A percentile compares a stretch with the other conserved stretches of the same genome.
These are phyloP conservation scores for Autographa gamma DNA, from an alignment of 2,888 invertebrate species.

Conservation along the genomic window DNA sequence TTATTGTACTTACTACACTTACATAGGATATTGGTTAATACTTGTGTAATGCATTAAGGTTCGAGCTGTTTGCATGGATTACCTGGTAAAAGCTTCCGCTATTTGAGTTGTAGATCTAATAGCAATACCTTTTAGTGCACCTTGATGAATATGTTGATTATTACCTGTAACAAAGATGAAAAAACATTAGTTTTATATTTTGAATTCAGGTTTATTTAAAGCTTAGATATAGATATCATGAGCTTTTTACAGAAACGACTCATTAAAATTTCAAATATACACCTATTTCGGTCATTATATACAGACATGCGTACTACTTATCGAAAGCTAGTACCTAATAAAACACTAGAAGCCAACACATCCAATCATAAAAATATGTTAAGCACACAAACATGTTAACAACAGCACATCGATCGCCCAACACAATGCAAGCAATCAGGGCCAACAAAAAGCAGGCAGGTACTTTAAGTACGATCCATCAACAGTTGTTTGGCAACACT, in stretches of 20 bases:
- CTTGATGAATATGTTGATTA: conserved; percentile 30
- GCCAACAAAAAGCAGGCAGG: conserved; percentile 50
- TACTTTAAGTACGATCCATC: conserved; percentile 51
- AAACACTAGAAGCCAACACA: conserved; percentile 32
- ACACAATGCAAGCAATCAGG: conserved; percentile 73
- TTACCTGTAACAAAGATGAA: conserved; percentile 73
- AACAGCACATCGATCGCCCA: conserved; percentile 54
- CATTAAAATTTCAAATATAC: too few species aligned
- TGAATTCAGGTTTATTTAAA: background rate
- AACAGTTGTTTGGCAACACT: conserved; percentile 68
- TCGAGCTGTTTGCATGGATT: conserved; percentile 29
- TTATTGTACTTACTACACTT: conserved; percentile 48
- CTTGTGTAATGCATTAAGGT: conserved; percentile 14
- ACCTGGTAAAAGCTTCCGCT: conserved; percentile 50
- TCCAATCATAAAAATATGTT: conserved; percentile 37
- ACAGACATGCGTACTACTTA: too few species aligned
- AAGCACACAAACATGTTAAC: conserved; percentile 55
- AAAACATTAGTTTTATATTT: conserved; percentile 1
- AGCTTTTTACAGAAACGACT: too few species aligned
- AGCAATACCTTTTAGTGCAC: background rate
- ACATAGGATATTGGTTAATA: conserved; percentile 13
- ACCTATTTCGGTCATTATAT: too few species aligned
- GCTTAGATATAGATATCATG: too few species aligned
- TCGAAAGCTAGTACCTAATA: conserved; percentile 36
- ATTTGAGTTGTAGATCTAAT: conserved; percentile 3